phyloP scores from a whole-genome alignment of 2,888 invertebrate genomes.

The Adelphocoris suturalis region DNA sequence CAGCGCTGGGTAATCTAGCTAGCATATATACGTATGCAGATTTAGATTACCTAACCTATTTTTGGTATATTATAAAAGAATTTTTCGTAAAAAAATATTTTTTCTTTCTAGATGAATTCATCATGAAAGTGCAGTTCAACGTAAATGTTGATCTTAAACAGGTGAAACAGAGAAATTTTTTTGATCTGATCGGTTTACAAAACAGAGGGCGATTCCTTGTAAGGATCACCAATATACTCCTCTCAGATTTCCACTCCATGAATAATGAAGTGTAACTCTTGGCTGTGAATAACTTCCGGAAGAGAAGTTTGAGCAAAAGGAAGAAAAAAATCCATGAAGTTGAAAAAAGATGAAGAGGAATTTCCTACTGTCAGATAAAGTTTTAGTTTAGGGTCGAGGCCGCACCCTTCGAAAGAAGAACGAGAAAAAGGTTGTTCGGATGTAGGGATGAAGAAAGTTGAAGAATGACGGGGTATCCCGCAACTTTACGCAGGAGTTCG shows the following conservation, averaged over 20 bases:
- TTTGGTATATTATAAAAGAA: too few relatives aligned
- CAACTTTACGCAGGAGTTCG: background rate
- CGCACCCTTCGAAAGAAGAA: conserved; percentile 9
- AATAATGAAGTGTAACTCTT: background rate
- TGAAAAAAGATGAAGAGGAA: conserved; percentile 1
- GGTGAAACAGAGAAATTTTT: too few relatives aligned
- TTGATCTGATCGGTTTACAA: background rate
- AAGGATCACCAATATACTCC: background rate
- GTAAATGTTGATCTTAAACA: too few relatives aligned
- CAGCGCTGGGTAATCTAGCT: too few relatives aligned
- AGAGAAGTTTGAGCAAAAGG: background rate
- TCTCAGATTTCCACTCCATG: background rate
- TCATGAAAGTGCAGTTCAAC: too few relatives aligned
- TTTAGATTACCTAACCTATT: too few relatives aligned
- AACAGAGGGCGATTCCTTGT: background rate
- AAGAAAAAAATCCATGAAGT: conserved; percentile 15
- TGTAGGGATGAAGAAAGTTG: conserved; percentile 15
- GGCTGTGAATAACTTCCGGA: background rate
- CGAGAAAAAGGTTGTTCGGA: conserved; percentile 7
- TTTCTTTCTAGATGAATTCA: too few relatives aligned
- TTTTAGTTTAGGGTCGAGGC: conserved; percentile 14
- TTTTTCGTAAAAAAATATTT: too few relatives aligned
- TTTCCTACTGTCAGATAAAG: background rate
- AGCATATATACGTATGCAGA: too few relatives aligned
- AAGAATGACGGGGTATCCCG: conserved; percentile 24